Base-by-base conservation (phyloP, 2,797 vertebrate species). In the Botia almorhae region DNA sequence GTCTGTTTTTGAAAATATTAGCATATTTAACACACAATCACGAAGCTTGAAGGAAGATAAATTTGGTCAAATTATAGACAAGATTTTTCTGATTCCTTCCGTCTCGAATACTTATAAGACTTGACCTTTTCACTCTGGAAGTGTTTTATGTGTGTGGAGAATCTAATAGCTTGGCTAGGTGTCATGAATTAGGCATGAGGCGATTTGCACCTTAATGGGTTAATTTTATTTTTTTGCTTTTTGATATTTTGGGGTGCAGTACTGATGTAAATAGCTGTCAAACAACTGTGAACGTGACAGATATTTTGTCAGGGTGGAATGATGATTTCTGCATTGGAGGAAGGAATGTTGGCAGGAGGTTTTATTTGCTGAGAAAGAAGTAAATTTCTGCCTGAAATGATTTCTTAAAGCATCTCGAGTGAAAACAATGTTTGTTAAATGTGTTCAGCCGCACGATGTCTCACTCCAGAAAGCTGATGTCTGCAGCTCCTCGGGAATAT, bases 241-340 rank as follows among this genome's bases (percentile, higher is more conserved):
- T 11, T 82, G 43, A 60, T 77, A 39, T 76, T 85, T 88, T 11
- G 14, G 88, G 81, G 76, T 88, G 89, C n/a, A n/a, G n/a, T n/a
- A n/a, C n/a, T n/a, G n/a, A n/a, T n/a, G n/a, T n/a, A n/a, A 91
- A 86, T 84, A 5, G 36, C 36, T 29, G 26, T 61, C 23, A 14
- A 26, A 29, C 5, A 82, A 70, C 76, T 7, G 69, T 83, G 84
- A 81, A 86, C 78, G 69, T 89, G 90, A 93, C 92, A 88, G 92
- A 93, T 93, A 80, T 90, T 90, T 85, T 55, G 81, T 83, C 83
- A 81, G 89, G 89, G 91, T 91, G 89, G 92, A 92, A 92, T 93
- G 89, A 91, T 88, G 89, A 85, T 88, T 87, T 72, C 81, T 89
- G 90, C 91, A 88, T 93, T 92, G 89, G 90, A 86, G 82, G 56